Conservation (phyloP, 2,797 vertebrate genomes). For the Erethizon dorsatum region DNA sequence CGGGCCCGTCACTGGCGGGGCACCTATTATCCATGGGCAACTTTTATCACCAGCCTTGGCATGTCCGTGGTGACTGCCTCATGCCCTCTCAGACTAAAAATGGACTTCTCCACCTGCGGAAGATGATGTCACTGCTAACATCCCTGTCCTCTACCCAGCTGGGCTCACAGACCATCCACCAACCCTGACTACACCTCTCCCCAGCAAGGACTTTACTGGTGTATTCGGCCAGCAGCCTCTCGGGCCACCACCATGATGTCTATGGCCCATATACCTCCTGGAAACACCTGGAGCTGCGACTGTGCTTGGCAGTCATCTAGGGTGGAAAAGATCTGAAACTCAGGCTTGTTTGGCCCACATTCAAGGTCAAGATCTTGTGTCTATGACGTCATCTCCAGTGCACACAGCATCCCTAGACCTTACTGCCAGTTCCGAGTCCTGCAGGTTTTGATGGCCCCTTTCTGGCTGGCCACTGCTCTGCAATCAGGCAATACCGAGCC, state of each 20-base stretch:
- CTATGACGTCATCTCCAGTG: neutral
- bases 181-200: neutral
- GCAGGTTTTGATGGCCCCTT: no score
- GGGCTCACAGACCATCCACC: neutral
- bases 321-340: neutral
- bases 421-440: neutral
- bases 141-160: neutral
- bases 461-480: neutral
- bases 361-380: neutral
- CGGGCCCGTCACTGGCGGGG: neutral
- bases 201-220: neutral
- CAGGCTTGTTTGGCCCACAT: neutral
- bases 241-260: neutral
- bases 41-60: neutral
- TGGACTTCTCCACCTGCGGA: neutral
- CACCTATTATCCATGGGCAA: neutral
- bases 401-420: neutral
- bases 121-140: neutral
- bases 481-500: neutral
- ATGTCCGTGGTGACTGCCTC: neutral
- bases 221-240: neutral
- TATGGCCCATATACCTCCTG: neutral
- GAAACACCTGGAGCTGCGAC: neutral
- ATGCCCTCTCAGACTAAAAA: neutral
- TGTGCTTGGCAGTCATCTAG: neutral